Evolutionary conservation across 2,113 vertebrate species (phyloP), one percentile per base, ranked within the genome.

Genomic region (Nycticryphes semicollaris): DNA sequence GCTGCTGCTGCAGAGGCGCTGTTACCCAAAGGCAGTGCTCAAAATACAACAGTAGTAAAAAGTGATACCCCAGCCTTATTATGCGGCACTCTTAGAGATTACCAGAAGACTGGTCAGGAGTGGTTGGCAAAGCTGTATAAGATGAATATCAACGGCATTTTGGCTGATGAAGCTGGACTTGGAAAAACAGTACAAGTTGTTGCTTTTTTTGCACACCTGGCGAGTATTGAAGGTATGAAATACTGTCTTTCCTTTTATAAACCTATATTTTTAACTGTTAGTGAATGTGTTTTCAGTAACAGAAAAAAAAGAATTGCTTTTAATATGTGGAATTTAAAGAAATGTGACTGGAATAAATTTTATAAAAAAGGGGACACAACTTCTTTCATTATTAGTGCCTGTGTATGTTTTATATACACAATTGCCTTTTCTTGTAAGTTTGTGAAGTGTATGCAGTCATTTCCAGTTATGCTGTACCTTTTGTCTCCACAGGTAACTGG

Each of bases 171-270:
- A 92, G 98, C 98, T 0, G 98, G 99, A 13, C 96, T 97, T 27
- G 99, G 99, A 27, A 99, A 99, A 90, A 99, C 98, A 1, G 98
- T 99, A 22, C 99, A 99, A 96, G 98, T 98, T 7, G 98, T 99
- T 83, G 99, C 98, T 59, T 99, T 99, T 77, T 98, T 99, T 95
- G 98, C 99, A 23, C 98, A 99, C 82, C 96, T 99, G 12, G 99
- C 98, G 22, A 98, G 98, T 47, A 98, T 99, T 43, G 99, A 99
- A 96, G 99, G 99, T 99, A 84, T 85, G 92, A 45, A 37, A 39
- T 60, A 37, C 27, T 35, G 14, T 51, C 18, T 37, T 64, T n/a
- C 31, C 24, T 13, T 33, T 68, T 28, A n/a, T 18, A 14, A 3
- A 14, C 31, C 7, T 60, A 1, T 62, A 24, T 72, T 63, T 45